Conservation (phyloP, 2,113 vertebrate species). For the Spea multiplicata region DNA sequence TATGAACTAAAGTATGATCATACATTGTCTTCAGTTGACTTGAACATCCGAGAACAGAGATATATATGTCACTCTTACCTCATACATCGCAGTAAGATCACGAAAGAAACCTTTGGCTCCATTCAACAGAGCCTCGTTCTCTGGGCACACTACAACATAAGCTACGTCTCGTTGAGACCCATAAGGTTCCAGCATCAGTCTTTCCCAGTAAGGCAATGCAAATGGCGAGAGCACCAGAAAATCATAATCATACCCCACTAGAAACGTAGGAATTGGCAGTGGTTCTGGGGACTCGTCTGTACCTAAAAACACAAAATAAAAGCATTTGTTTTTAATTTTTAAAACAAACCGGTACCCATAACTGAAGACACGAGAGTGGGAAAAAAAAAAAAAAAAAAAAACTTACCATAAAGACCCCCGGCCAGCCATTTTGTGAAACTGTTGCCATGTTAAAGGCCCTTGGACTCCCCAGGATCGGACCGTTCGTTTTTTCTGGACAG, state of each 20-base stretch:
- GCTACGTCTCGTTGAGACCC: constrained; percentile 94
- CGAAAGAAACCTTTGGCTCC: constrained; percentile 94
- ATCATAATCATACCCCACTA: constrained; percentile 95
- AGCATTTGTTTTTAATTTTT: not conserved
- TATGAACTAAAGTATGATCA: no score
- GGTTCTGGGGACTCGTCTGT: constrained; percentile 98
- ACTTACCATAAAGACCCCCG: constrained; percentile 94
- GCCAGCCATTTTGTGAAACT: constrained; percentile 98
- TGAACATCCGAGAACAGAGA: no score
- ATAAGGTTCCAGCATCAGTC: constrained; percentile 93
- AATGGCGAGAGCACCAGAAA: constrained; percentile 97
- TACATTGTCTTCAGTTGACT: no score
- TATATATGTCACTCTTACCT: constrained; percentile 72
- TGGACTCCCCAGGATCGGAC: constrained; percentile 95
- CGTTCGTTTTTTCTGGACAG: constrained; percentile 94
- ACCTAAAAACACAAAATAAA: constrained; percentile 68
- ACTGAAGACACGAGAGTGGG: not conserved
- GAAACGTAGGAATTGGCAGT: constrained; percentile 95
- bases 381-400: not conserved
- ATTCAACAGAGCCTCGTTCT: constrained; percentile 93
- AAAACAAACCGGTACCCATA: not conserved
- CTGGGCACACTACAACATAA: constrained; percentile 97
- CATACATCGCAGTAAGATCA: constrained; percentile 94
- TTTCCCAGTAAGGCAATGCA: constrained; percentile 96
- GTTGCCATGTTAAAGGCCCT: constrained; percentile 97